Base-by-base conservation (phyloP, 2,888 invertebrate species). In the Apodemia mormo region DNA sequence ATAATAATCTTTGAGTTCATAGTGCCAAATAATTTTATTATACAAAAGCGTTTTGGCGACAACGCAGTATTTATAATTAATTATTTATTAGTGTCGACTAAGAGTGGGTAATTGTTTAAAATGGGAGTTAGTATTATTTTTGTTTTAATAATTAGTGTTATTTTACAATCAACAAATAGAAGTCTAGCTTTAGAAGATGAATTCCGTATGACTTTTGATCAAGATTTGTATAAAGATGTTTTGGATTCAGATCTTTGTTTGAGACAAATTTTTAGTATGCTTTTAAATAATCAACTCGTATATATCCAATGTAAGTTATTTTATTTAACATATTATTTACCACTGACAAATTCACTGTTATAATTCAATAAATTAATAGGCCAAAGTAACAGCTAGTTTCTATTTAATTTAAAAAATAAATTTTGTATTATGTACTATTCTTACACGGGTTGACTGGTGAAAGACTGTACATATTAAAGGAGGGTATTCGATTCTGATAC, bases 161-260 rank as follows among this genome's bases (percentile, higher is more conserved):
- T 61, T 61, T 33, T 33, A 33, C 30, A 61, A 10, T 8, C 33
- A 2, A 9, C 4, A 10, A 3, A 14, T 61, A 30, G 30, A 10
- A 8, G 12, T 30, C 14, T 61, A 14, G 4, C 61, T 30, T 33
- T 33, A 61, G 33, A 61, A 33, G 33, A 61, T 61, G 61, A 1
- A 61, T 14, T 2, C 33, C 61, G 61, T 6, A 12, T 33, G 61
- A 61, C 75, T 2, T 82, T 86, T 69, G 81, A 88, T 74, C 73
- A 75, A 67, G 78, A 81, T 71, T 76, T 87, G 49, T 87, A 81
- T 75, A 79, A 85, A 73, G 76, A 81, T 70, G 86, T 83, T 12
- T 72, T 89, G 40, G 80, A 90, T 77, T 71, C 79, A 12, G 80
- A 82, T 54, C 65, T 84, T 58, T 90, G 89, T 76, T 72, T 78